phyloP scores from a whole-genome alignment of 2,888 invertebrate genomes.

The Xanthia icteritia region DNA sequence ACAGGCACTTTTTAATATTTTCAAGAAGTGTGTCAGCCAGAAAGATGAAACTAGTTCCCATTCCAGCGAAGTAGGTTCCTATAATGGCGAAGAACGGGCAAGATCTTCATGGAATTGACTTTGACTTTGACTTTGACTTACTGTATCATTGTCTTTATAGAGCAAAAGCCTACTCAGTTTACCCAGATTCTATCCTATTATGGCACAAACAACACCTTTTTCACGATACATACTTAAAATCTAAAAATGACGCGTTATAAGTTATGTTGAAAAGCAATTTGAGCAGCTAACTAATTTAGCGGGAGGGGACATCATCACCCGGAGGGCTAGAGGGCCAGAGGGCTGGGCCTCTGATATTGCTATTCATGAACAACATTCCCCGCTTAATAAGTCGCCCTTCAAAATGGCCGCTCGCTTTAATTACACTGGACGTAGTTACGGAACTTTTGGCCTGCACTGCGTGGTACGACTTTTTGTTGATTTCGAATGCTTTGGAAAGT shows the following conservation, averaged over 20 bases:
- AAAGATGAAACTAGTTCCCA: neutral
- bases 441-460: conserved; percentile 12
- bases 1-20: neutral
- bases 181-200: neutral
- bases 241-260: conserved; percentile 37
- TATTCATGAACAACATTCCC: conserved; percentile 72
- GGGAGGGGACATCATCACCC: conserved; percentile 57
- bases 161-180: too few relatives aligned
- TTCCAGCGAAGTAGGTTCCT: neutral
- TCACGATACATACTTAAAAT: conserved; percentile 7
- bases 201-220: neutral
- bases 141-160: neutral
- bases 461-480: conserved; percentile 10
- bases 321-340: conserved; percentile 39
- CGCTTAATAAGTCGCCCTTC: conserved; percentile 63
- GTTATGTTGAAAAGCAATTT: conserved; percentile 60
- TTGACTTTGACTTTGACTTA: too few relatives aligned
- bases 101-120: too few relatives aligned
- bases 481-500: conserved; percentile 26
- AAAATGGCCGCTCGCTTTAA: conserved; percentile 63
- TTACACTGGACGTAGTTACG: conserved; percentile 51
- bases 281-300: conserved; percentile 63
- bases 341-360: conserved; percentile 68
- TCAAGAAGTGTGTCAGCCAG: neutral
- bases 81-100: too few relatives aligned